These are phyloP conservation scores for Philaenus spumarius DNA, from an alignment of 1,140 invertebrate genomes.

Conservation along the genomic window DNA sequence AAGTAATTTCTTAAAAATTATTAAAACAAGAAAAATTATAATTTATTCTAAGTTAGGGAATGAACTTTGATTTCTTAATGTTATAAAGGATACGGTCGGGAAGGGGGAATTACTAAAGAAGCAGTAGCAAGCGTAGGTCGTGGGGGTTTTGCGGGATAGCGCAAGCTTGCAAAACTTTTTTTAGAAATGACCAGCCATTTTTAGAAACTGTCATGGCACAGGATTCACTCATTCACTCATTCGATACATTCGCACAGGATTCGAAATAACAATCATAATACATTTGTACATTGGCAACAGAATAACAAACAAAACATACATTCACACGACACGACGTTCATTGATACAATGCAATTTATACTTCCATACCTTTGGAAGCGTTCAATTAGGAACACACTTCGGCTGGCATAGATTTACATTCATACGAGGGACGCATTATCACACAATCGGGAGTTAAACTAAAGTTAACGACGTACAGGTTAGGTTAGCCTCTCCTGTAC, in stretches of 20 bases:
- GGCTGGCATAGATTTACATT: constrained; percentile 27
- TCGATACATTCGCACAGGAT: constrained; percentile 9
- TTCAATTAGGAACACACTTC: constrained; percentile 27
- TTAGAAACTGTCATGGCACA: constrained; percentile 21
- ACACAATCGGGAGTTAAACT: constrained; percentile 29
- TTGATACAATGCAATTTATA: constrained; percentile 30
- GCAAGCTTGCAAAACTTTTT: constrained; percentile 6
- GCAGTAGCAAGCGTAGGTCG: constrained; percentile 4
- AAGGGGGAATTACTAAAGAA: not conserved
- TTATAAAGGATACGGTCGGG: constrained; percentile 8
- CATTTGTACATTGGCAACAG: constrained; percentile 20
- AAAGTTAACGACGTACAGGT: constrained; percentile 5
- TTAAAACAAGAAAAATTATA: constrained; percentile 9
- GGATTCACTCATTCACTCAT: constrained; percentile 11
- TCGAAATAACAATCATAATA: constrained; percentile 19
- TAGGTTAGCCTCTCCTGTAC: not conserved
- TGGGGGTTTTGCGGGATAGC: constrained; percentile 2
- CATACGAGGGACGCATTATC: constrained; percentile 28
- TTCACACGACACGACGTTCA: constrained; percentile 20
- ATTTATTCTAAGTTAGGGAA: constrained; percentile 12
- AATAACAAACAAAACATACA: constrained; percentile 11
- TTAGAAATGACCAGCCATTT: constrained; percentile 17
- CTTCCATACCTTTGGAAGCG: constrained; percentile 31
- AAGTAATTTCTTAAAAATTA: not conserved
- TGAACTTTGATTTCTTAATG: constrained; percentile 6